Base-by-base conservation (phyloP, 2,113 vertebrate genomes). In the Falco punctatus region DNA sequence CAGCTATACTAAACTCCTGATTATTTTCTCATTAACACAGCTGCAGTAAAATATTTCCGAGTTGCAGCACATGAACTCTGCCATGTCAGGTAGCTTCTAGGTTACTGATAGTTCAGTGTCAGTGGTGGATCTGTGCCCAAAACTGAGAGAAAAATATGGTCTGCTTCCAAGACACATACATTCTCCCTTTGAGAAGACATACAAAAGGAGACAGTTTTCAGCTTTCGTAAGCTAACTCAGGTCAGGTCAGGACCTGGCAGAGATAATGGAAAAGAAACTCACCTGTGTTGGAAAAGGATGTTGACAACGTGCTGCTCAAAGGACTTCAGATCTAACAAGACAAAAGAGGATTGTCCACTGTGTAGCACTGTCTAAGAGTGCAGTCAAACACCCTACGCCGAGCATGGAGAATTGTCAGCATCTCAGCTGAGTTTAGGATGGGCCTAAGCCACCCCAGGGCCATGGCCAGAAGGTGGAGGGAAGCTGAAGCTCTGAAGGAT, bases 381-480 rank as follows among this genome's bases (percentile, higher is more conserved):
- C 21, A 44, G 14, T 5, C 42, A 72, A 32, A 42, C 19, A 5
- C 11, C 19, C 23, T 71, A 8, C 15, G 4, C 9, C 19, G 48
- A 26, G 33, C 33, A 23, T 0, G 1, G 49, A 49, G 16, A 61
- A 32, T 9, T 2, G 0, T 13, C 0, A 5, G 26, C 32, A 75
- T 49, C 86, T 67, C 52, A 40, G 5, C 7, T 54, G 30, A 13
- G 7, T 67, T 81, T 61, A 35, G 1, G 9, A 44, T 0, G 6
- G 48, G 35, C 30, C 15, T 38, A 6, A 84, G 42, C 8, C 55
- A 35, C 23, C 11, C 35, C 23, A 11, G 26, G 33, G 18, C 16
- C 0, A 0, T 7, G 35, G 30, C 4, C 28, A 35, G 23, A 59
- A 81, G 20, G 8, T 24, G 33, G 59, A 55, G 42, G 11, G 14